Evolutionary conservation across 2,888 invertebrate species (phyloP).

Genomic region (Drosophila eohydei): DNA sequence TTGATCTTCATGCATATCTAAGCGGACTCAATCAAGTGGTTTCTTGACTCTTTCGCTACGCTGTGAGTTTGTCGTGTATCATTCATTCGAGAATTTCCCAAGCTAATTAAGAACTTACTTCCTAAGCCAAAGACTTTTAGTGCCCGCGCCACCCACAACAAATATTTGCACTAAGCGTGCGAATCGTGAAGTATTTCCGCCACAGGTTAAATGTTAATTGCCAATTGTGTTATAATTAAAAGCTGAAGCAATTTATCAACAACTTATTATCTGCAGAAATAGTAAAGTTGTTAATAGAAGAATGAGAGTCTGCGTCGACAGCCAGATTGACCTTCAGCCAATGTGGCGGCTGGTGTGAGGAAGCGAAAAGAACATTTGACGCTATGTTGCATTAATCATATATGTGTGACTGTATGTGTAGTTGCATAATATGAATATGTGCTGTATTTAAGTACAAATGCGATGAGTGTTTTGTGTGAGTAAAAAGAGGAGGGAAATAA

Average conservation of each 20-base stretch:
- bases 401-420: not conserved
- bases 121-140: not conserved
- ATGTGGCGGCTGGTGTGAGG: conserved; percentile 16
- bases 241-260: conserved; percentile 56
- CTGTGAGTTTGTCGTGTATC: not conserved
- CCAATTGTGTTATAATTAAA: conserved; percentile 71
- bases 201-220: conserved; percentile 69
- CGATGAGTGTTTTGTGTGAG: not conserved
- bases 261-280: conserved; percentile 34
- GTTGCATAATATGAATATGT: conserved; percentile 7
- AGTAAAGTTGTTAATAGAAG: conserved; percentile 14
- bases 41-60: conserved; percentile 11
- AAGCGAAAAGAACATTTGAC: conserved; percentile 32
- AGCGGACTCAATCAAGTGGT: conserved; percentile 12
- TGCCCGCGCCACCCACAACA: conserved; percentile 9
- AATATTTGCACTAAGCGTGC: conserved; percentile 39
- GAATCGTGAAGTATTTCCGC: conserved; percentile 50
- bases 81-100: conserved; percentile 44
- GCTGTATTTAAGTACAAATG: conserved; percentile 5
- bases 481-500: not conserved
- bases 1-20: conserved; percentile 20
- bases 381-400: conserved; percentile 10
- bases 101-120: conserved; percentile 41
- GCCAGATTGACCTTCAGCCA: conserved; percentile 32
- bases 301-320: conserved; percentile 1